A percentile compares a stretch with the other conserved stretches of the same genome.
These are phyloP conservation scores for Diloba caeruleocephala DNA, from an alignment of 2,888 invertebrate genomes.

Conservation along the genomic window DNA sequence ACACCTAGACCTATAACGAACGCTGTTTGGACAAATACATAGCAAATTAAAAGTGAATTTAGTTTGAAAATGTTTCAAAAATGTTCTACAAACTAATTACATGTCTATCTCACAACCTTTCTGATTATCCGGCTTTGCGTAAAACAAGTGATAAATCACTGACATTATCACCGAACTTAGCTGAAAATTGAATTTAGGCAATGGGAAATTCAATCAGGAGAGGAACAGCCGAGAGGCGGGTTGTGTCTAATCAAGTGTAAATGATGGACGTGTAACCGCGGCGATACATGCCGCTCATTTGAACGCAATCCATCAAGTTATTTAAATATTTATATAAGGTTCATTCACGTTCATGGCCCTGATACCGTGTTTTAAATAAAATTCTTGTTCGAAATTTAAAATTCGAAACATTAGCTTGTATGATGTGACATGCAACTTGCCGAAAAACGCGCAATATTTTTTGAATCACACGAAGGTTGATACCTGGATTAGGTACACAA, in stretches of 20 bases:
- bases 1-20: no score
- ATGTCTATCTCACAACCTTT: slow-evolving; percentile 4
- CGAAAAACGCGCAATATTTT: no score
- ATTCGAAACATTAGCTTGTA: no score
- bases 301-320: slow-evolving; percentile 19
- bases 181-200: slow-evolving; percentile 52
- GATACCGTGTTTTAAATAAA: no score
- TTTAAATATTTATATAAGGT: slow-evolving; percentile 4
- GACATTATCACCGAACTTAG: slow-evolving; percentile 22
- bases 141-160: slow-evolving; percentile 40
- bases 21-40: no score
- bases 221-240: slow-evolving; percentile 47
- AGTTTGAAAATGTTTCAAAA: not conserved
- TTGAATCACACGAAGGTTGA: no score
- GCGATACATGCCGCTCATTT: slow-evolving; percentile 35
- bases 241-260: slow-evolving; percentile 30
- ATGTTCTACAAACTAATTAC: not conserved
- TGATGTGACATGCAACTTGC: no score
- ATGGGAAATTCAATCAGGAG: slow-evolving; percentile 54
- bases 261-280: slow-evolving; percentile 36
- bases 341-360: no score
- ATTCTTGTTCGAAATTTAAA: no score
- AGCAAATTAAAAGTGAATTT: no score
- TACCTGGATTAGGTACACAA: no score
- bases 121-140: slow-evolving; percentile 28